Percentiles rank a stretch among this genome's conserved stretches.
Evolutionary conservation across 2,113 vertebrate genomes (phyloP).

Genomic region (Panurus biarmicus): DNA sequence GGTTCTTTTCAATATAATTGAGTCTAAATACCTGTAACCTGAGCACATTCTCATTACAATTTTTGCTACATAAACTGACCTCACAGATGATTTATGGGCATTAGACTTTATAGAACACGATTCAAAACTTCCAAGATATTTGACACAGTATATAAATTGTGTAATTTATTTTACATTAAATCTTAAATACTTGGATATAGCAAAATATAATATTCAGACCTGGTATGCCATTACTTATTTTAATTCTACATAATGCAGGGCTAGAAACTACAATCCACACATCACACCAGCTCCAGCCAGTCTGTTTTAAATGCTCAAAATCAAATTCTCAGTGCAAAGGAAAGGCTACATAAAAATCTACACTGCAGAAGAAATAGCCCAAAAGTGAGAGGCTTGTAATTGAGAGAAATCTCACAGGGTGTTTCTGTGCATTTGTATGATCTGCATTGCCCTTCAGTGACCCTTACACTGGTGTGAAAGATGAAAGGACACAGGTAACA

Average conservation of each 20-base stretch:
- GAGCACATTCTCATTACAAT: slow-evolving; percentile 66
- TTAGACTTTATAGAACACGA: slow-evolving; percentile 23
- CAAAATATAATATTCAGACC: slow-evolving; percentile 2
- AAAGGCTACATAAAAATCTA: background rate
- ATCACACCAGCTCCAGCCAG: background rate
- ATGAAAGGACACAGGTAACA: background rate
- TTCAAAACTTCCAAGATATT: slow-evolving; percentile 64
- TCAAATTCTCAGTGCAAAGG: background rate
- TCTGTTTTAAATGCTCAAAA: background rate
- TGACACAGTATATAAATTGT: slow-evolving; percentile 40
- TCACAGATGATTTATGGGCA: slow-evolving; percentile 66
- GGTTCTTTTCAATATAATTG: slow-evolving; percentile 74
- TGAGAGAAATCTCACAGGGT: background rate
- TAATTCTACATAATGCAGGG: background rate
- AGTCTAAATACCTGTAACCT: slow-evolving; percentile 70
- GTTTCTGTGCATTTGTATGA: background rate
- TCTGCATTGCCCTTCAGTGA: background rate
- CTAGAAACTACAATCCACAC: background rate
- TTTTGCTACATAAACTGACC: slow-evolving; percentile 66
- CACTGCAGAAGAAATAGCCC: background rate
- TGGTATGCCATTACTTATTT: slow-evolving; percentile 20
- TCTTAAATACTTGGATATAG: slow-evolving; percentile 44
- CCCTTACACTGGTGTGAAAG: background rate
- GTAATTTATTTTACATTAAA: slow-evolving; percentile 60
- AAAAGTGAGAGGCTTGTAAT: background rate